Evolutionary conservation across 2,113 vertebrate genomes (phyloP).

Genomic region (Charadrius vociferus): DNA sequence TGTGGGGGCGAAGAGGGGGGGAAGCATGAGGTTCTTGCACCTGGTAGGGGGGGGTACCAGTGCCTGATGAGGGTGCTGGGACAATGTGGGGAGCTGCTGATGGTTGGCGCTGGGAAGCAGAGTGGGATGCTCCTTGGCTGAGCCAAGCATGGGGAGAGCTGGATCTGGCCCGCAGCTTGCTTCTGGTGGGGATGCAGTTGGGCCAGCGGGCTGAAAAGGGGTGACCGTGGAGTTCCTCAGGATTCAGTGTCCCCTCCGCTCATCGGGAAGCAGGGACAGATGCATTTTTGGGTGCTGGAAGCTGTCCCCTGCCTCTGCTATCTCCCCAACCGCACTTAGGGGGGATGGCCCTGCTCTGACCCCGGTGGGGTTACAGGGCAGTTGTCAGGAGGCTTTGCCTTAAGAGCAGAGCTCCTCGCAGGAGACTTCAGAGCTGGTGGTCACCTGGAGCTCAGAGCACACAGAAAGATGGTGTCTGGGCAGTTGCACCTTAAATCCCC

Average conservation of each 20-base stretch:
- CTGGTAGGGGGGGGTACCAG: rapidly evolving
- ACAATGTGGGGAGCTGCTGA: background rate
- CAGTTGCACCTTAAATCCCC: background rate
- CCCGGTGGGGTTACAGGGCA: rapidly evolving
- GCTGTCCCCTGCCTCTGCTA: background rate
- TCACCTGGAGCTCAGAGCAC: background rate
- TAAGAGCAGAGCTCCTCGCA: background rate
- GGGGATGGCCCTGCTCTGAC: background rate
- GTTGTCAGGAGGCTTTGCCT: background rate
- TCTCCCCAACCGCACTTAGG: background rate
- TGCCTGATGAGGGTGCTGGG: background rate
- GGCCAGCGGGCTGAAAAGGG: background rate
- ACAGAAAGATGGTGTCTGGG: background rate
- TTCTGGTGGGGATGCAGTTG: background rate
- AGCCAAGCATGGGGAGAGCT: background rate
- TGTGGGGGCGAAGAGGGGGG: background rate
- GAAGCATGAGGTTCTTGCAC: background rate
- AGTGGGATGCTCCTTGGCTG: background rate
- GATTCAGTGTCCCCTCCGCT: background rate
- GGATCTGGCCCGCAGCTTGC: background rate
- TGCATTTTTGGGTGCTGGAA: background rate
- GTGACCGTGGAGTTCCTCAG: rapidly evolving
- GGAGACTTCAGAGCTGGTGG: background rate
- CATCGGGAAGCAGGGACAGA: background rate
- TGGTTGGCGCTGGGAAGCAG: no score